phyloP scores from a whole-genome alignment of 2,888 invertebrate species.

The Agonopterix arenella region DNA sequence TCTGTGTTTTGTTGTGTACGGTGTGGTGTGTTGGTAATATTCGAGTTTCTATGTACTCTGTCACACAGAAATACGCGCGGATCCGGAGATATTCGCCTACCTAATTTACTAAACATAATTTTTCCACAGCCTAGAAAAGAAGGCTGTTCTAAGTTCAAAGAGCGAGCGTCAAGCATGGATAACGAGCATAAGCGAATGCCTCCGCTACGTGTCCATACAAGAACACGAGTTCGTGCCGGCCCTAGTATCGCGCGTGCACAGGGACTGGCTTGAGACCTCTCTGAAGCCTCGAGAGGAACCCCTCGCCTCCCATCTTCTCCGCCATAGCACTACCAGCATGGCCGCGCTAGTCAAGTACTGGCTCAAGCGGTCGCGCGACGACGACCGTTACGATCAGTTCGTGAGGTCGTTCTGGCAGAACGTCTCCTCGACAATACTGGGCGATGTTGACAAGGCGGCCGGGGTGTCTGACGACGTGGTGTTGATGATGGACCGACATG shows the following conservation, averaged over 20 bases:
- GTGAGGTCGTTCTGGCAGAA: conserved; percentile 59
- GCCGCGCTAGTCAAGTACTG: conserved; percentile 24
- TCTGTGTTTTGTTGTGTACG: too few species aligned
- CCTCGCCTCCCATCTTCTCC: conserved; percentile 26
- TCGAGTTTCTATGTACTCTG: too few species aligned
- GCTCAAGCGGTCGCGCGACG: neutral
- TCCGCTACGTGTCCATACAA: conserved; percentile 60
- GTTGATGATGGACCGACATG: conserved; percentile 23
- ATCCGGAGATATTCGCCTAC: too few species aligned
- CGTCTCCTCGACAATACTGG: conserved; percentile 31
- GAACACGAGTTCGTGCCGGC: conserved; percentile 21
- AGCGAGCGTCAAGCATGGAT: conserved; percentile 83
- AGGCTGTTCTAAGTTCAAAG: conserved; percentile 77
- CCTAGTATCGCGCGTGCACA: conserved; percentile 30
- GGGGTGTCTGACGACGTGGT: neutral
- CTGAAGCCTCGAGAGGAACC: conserved; percentile 17
- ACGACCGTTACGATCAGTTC: conserved; percentile 41
- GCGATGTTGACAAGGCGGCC: neutral
- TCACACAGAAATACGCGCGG: too few species aligned
- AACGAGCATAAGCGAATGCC: conserved; percentile 84
- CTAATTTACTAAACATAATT: neutral
- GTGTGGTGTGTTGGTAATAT: too few species aligned
- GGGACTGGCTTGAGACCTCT: conserved; percentile 39
- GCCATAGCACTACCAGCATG: conserved; percentile 35
- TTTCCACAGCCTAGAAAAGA: conserved; percentile 73